Percentiles rank a stretch among this genome's conserved stretches.
Evolutionary conservation across 2,888 invertebrate genomes (phyloP).

Genomic region (Platycnemis pennipes): DNA sequence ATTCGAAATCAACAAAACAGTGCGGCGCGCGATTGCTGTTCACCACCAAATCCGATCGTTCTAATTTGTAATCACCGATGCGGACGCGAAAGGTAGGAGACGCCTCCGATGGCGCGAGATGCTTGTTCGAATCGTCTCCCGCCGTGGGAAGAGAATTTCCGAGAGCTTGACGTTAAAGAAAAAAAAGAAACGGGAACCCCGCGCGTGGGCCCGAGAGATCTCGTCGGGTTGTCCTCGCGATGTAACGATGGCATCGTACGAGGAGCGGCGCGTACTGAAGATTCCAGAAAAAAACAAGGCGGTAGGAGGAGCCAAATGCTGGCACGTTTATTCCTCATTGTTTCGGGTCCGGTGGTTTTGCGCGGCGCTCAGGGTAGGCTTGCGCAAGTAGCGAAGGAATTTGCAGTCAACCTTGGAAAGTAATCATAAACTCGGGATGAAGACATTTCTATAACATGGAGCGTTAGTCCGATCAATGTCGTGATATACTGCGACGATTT

Average conservation of each 20-base stretch:
- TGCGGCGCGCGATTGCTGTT: neutral
- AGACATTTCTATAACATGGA: constrained; percentile 1
- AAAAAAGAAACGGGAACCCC: neutral
- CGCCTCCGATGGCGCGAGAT: constrained; percentile 4
- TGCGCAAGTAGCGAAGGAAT: constrained; percentile 5
- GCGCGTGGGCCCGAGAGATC: constrained; percentile 33
- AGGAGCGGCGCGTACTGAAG: neutral
- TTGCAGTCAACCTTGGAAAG: constrained; percentile 9
- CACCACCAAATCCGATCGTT: neutral
- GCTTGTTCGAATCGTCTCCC: neutral
- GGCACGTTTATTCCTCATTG: constrained; percentile 36
- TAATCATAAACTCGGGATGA: constrained; percentile 6
- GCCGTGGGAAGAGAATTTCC: constrained; percentile 7
- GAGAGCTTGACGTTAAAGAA: neutral
- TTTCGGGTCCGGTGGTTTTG: constrained; percentile 22
- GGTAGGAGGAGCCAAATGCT: constrained; percentile 16
- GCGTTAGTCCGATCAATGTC: neutral
- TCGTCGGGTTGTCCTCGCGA: constrained; percentile 1
- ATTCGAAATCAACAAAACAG: neutral
- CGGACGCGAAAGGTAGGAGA: neutral
- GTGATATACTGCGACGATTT: neutral
- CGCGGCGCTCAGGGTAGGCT: neutral
- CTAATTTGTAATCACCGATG: neutral
- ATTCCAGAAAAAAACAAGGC: neutral
- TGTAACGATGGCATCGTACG: neutral